Base-by-base conservation (phyloP, 2,888 invertebrate species). In the Apamea sordens region DNA sequence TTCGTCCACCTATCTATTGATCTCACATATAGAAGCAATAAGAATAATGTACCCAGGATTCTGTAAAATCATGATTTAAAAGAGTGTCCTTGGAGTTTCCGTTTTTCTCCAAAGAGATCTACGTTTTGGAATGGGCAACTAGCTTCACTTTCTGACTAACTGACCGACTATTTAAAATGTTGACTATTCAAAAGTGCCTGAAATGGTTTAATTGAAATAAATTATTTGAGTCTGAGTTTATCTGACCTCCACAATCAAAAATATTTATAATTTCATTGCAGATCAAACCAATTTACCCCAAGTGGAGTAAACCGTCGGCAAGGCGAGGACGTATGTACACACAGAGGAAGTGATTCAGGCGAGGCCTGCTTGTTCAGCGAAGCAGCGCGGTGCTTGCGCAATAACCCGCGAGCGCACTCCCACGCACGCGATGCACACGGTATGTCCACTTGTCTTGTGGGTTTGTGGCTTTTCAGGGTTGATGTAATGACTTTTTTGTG, bases 311-410 rank as follows among this genome's bases (percentile, higher is more conserved):
- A 86, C 85, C 78, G 76, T 36, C 83, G 50, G 76, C 80, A 84
- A 88, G 90, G 92, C 95, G 95, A 95, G 96, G 96, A 95, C 95
- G 95, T 94, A 94, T 95, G 94, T 93, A 92, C 94, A 93, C 94
- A 94, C 94, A 94, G 94, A 92, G 95, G 96, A 96, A 96, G 94
- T 95, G 95, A 95, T 92, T 94, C 94, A 92, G 93, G 90, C 92
- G 92, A 94, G 96, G 94, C 96, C 96, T 91, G 94, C 92, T 94
- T 96, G 95, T 83, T 88, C 94, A 92, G 88, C 93, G 90, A 91
- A 95, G 94, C 96, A 91, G 86, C 69, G 72, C 88, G 86, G 82
- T 87, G 88, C 92, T 95, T 96, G 95, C 96, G 95, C 94, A 86
- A 86, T 88, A 96, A 90, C 90, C 88, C 88, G 89, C 85, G 86